Evolutionary conservation across 2,797 vertebrate species (phyloP).

Genomic region (Danionella dracula): DNA sequence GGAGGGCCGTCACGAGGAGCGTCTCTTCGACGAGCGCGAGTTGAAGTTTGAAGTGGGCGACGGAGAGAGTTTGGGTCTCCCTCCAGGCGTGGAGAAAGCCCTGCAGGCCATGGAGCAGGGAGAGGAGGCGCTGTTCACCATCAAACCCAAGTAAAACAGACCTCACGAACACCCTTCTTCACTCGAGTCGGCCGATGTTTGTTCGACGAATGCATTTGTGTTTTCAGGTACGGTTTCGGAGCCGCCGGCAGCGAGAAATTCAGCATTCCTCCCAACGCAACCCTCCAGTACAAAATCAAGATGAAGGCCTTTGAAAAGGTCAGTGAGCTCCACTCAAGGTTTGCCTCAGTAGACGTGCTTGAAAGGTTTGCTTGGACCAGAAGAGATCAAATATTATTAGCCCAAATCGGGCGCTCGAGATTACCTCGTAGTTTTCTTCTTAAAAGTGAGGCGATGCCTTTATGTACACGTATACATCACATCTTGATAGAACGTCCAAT

Average conservation of each 20-base stretch:
- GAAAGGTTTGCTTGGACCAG: too few species aligned
- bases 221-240: constrained; percentile 84
- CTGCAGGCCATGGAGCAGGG: constrained; percentile 91
- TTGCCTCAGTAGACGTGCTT: neutral
- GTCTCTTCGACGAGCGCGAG: constrained; percentile 82
- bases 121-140: constrained; percentile 81
- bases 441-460: too few species aligned
- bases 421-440: too few species aligned
- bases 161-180: neutral
- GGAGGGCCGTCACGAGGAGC: constrained; percentile 73
- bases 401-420: too few species aligned
- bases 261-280: constrained; percentile 79
- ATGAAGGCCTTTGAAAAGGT: constrained; percentile 92
- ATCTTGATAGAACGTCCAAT: too few species aligned
- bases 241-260: constrained; percentile 75
- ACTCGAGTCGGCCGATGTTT: neutral
- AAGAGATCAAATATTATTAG: too few species aligned
- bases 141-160: constrained; percentile 79
- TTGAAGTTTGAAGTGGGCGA: constrained; percentile 88
- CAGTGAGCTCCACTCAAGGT: constrained; percentile 1
- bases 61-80: constrained; percentile 79
- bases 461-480: too few species aligned
- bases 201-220: neutral
- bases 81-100: constrained; percentile 84
- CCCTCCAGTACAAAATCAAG: constrained; percentile 83